Evolutionary conservation across 1,140 invertebrate genomes (phyloP), one percentile per base, ranked within the genome.

Genomic region (Phenacoccus solenopsis): DNA sequence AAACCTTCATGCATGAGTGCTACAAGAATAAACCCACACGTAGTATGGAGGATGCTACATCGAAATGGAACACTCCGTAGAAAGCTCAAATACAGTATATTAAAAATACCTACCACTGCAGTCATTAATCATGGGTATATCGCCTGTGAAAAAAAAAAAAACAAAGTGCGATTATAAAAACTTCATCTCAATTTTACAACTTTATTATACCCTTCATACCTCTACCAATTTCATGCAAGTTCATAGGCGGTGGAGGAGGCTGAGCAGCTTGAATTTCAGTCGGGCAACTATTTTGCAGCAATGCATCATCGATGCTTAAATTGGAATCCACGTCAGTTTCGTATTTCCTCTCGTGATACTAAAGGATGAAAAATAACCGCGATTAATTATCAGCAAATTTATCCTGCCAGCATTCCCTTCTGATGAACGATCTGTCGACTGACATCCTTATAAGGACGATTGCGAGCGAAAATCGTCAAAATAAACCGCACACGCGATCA

Each of bases 91-190:
- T n/a, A n/a, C n/a, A n/a, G n/a, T n/a, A n/a, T n/a, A n/a, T 32
- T 32, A 16, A 16, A 9, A 9, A 16, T 49, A 49, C 73, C 74
- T 22, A 76, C 76, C 89, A 71, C 86, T 84, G 73, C 88, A 81
- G 72, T 85, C 84, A 74, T 85, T 83, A 69, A 85, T 80, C 21
- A 86, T 82, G 21, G 88, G 88, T 75, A 91, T 91, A 76, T 93
- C 90, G 69, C 89, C 89, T 79, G 75, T 25, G 76, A 76, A 69
- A 59, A 25, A 35, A 70, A 71, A 49, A 28, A 5, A 28, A 32
- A 30, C 12, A 1, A 68, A 1, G 28, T 24, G 27, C 49, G 9
- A 69, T 7, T 35, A 68, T 59, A 38, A 38, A 38, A 10, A 38
- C 20, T 25, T 59, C n/a, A 20, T 9, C 7, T 59, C 4, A 24